Conservation (phyloP, 2,888 invertebrate genomes). For the Drosophila fungiperda region DNA sequence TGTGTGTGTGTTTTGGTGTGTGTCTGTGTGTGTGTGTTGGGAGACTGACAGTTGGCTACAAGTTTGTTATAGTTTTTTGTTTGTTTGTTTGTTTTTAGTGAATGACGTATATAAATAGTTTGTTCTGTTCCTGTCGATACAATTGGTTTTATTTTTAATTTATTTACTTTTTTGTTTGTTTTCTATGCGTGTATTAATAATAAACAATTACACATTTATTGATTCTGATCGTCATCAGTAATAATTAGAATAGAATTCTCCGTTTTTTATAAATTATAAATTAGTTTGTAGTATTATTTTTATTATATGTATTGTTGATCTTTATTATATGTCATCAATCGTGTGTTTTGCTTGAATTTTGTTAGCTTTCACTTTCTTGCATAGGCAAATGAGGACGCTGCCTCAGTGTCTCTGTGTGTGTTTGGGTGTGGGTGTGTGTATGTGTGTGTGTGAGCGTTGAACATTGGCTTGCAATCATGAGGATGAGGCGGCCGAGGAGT, state of each 20-base stretch:
- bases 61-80: slow-evolving; percentile 35
- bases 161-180: slow-evolving; percentile 18
- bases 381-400: slow-evolving; percentile 34
- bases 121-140: slow-evolving; percentile 52
- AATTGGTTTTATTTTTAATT: slow-evolving; percentile 27
- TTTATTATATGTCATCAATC: slow-evolving; percentile 50
- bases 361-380: slow-evolving; percentile 44
- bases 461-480: slow-evolving; percentile 77
- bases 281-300: slow-evolving; percentile 56
- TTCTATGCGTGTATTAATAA: slow-evolving; percentile 44
- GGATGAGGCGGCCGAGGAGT: slow-evolving; percentile 82
- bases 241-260: slow-evolving; percentile 55
- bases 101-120: slow-evolving; percentile 68
- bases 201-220: slow-evolving; percentile 61
- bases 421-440: slow-evolving; percentile 13
- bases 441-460: slow-evolving; percentile 32
- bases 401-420: slow-evolving; percentile 54
- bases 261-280: slow-evolving; percentile 60
- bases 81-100: slow-evolving; percentile 33
- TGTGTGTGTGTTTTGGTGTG: slow-evolving; percentile 5
- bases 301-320: slow-evolving; percentile 25
- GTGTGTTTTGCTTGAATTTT: slow-evolving; percentile 16
- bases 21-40: slow-evolving; percentile 6
- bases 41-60: slow-evolving; percentile 58
- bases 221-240: slow-evolving; percentile 30